Evolutionary conservation across 2,113 vertebrate genomes (phyloP), one percentile per base, ranked within the genome.

Genomic region (Uria aalge): DNA sequence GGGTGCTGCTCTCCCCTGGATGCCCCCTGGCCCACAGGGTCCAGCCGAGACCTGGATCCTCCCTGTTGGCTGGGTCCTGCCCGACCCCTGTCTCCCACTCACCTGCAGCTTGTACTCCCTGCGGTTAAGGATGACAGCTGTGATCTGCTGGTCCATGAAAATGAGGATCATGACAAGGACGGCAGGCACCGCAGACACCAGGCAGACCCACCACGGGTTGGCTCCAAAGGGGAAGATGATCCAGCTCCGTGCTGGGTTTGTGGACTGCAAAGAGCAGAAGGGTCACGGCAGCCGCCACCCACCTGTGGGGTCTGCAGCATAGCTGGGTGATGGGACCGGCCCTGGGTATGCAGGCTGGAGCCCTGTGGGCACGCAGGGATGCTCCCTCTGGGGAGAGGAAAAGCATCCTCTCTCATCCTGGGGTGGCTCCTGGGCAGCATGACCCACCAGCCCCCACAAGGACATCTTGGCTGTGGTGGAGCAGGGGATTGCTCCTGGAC

Each of bases 141-240:
- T 98, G 92, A 98, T 98, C 92, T 99, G 98, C 93, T 99, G 98
- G 94, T 99, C 98, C 98, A 98, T 98, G 96, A 99, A 99, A 74
- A 98, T 96, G 84, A 99, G 98, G 78, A 99, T 98, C 79, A 98
- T 98, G 57, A 98, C 95, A 6, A 99, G 90, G 75, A 98, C n/a
- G 2, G 98, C 98, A 0, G 98, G 98, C 86, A 98, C 84, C 0
- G 62, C 75, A 0, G 98, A 98, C 47, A 93, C 94, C 93, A 98
- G 82, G 90, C 97, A 98, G 47, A 98, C 45, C 98, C 98, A 99
- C 98, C 98, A 98, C 1, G 98, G 97, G 62, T 98, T 98, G 69
- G 87, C 86, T 97, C 98, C 97, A 1, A 98, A 98, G 63, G 98
- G 98, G 34, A 92, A 88, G 72, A 98, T 19, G 5, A 98, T 90